Evolutionary conservation across 2,888 invertebrate genomes (phyloP).

Genomic region (Euclidia mi): DNA sequence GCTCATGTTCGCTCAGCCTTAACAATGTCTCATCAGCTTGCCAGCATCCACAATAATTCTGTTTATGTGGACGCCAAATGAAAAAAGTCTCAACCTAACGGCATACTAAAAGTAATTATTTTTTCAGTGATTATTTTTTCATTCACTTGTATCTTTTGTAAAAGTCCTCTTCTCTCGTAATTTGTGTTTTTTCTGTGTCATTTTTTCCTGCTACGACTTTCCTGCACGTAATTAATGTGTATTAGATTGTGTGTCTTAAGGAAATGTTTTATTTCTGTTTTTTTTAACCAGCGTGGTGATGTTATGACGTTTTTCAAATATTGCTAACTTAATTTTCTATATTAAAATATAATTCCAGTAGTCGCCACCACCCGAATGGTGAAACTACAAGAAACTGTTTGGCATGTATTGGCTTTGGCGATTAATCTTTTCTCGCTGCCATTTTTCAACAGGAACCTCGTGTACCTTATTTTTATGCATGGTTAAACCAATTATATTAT

Average conservation of each 20-base stretch:
- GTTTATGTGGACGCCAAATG: constrained; percentile 16
- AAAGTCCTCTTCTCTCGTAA: constrained; percentile 2
- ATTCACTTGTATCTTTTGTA: constrained; percentile 19
- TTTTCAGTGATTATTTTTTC: constrained; percentile 23
- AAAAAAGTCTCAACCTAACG: constrained; percentile 11
- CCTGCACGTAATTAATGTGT: constrained; percentile 7
- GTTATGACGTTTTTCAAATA: no score
- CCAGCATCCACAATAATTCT: constrained; percentile 14
- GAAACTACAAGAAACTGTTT: no score
- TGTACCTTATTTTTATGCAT: no score
- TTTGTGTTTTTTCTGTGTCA: constrained; percentile 3
- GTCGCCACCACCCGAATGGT: no score
- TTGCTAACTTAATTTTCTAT: no score
- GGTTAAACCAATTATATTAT: no score
- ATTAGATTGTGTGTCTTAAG: constrained; percentile 4
- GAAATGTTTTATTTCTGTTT: background rate
- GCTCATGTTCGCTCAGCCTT: background rate
- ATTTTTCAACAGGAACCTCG: no score
- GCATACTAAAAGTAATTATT: constrained; percentile 27
- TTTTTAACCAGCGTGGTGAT: background rate
- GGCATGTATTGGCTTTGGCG: no score
- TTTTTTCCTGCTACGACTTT: constrained; percentile 3
- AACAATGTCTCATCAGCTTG: constrained; percentile 16
- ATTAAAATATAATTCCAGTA: no score
- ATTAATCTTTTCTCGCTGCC: no score